A percentile compares a stretch with the other conserved stretches of the same genome.
Evolutionary conservation across 2,797 vertebrate species (phyloP).

Genomic region (Diceros bicornis): DNA sequence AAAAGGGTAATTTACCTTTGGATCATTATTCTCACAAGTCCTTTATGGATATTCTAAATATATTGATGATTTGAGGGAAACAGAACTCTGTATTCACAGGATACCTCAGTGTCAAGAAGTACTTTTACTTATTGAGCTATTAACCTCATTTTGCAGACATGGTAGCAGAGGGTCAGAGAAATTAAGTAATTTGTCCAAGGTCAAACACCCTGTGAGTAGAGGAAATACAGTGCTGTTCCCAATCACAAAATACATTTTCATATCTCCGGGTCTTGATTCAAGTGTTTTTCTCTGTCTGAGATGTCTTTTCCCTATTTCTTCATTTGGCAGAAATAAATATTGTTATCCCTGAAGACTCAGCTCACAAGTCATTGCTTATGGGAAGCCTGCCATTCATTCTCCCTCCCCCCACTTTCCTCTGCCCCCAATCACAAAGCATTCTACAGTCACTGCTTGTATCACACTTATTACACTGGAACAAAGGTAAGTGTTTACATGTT

Average conservation of each 20-base stretch:
- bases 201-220: neutral
- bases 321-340: neutral
- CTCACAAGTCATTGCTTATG: no score
- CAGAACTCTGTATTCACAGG: neutral
- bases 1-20: neutral
- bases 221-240: neutral
- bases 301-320: neutral
- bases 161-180: neutral
- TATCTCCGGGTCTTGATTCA: neutral
- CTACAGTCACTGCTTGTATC: neutral
- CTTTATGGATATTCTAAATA: neutral
- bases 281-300: neutral
- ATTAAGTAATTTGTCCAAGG: neutral
- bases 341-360: neutral
- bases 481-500: neutral
- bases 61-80: neutral
- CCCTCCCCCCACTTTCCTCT: neutral
- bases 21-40: neutral
- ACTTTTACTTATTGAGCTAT: neutral
- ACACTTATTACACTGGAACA: neutral
- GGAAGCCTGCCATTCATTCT: neutral
- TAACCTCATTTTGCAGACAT: neutral
- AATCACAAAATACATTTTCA: neutral
- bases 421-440: neutral
- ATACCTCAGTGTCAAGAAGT: neutral